A percentile compares a stretch with the other conserved stretches of the same genome.
Evolutionary conservation across 2,797 vertebrate species (phyloP).

Genomic region (Chrosomus eos): DNA sequence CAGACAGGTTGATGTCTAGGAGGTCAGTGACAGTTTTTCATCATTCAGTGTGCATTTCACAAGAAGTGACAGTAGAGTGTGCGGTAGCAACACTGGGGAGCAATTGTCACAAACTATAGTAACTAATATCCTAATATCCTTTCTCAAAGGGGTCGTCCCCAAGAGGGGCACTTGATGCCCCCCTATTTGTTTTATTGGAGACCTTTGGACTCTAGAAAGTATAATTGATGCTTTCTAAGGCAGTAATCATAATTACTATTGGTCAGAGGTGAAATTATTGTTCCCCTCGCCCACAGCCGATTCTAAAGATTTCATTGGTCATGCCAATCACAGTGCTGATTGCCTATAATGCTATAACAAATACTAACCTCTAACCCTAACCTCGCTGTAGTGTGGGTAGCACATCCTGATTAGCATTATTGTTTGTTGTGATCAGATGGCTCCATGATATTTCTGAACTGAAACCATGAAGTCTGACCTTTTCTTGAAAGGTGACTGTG

Average conservation of each 20-base stretch:
- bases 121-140: neutral
- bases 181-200: constrained; percentile 18
- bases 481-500: neutral
- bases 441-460: too few species aligned
- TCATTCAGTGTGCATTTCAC: constrained; percentile 44
- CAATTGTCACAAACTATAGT: neutral
- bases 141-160: neutral
- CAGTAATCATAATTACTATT: neutral
- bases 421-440: neutral
- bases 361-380: neutral
- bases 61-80: constrained; percentile 24
- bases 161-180: neutral
- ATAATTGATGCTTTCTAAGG: neutral
- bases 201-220: constrained; percentile 1
- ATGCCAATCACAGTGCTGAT: neutral
- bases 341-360: neutral
- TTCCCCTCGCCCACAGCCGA: neutral
- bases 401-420: neutral
- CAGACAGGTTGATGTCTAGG: constrained; percentile 26
- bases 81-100: neutral
- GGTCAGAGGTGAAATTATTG: neutral
- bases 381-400: neutral
- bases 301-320: constrained; percentile 2
- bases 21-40: constrained; percentile 42
- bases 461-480: neutral